phyloP scores from a whole-genome alignment of 2,888 invertebrate genomes.

The Sphaeridia pumilis region DNA sequence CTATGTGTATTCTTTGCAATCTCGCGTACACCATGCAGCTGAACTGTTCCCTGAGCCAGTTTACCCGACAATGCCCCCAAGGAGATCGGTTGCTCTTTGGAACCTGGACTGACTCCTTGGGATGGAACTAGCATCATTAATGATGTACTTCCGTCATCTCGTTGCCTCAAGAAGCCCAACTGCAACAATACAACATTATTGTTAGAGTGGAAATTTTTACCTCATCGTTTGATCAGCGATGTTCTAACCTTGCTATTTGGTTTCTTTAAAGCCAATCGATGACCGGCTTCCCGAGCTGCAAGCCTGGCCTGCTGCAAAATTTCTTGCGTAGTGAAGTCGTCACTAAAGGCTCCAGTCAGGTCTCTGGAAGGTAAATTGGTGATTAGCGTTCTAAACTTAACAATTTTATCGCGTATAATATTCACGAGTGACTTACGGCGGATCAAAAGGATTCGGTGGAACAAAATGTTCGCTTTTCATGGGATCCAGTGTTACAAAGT shows the following conservation, averaged over 20 bases:
- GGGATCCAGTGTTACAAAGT: slow-evolving; percentile 30
- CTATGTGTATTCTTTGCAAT: slow-evolving; percentile 79
- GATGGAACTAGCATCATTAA: slow-evolving; percentile 69
- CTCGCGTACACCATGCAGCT: slow-evolving; percentile 67
- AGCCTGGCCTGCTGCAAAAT: slow-evolving; percentile 59
- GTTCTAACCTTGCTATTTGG: slow-evolving; percentile 44
- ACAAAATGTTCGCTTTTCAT: slow-evolving; percentile 34
- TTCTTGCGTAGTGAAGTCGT: slow-evolving; percentile 63
- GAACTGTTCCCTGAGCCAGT: slow-evolving; percentile 63
- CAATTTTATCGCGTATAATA: too few relatives aligned
- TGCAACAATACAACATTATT: slow-evolving; percentile 37
- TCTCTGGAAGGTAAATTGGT: slow-evolving; percentile 41
- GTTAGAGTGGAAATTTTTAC: too few relatives aligned
- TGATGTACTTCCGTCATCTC: slow-evolving; percentile 77
- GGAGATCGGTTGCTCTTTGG: slow-evolving; percentile 65
- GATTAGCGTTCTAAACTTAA: too few relatives aligned
- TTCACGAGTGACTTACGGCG: slow-evolving; percentile 35
- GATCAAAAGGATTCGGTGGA: slow-evolving; percentile 35
- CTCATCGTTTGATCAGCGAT: too few relatives aligned
- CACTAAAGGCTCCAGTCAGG: slow-evolving; percentile 63
- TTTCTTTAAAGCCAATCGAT: slow-evolving; percentile 48
- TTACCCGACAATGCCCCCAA: slow-evolving; percentile 74
- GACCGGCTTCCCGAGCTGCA: slow-evolving; percentile 58
- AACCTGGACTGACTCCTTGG: slow-evolving; percentile 55
- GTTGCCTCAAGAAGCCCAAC: slow-evolving; percentile 77